Percentiles rank a stretch among this genome's conserved stretches.
These are phyloP conservation scores for Mus minutoides DNA, from an alignment of 2,797 vertebrate species.

Conservation along the genomic window DNA sequence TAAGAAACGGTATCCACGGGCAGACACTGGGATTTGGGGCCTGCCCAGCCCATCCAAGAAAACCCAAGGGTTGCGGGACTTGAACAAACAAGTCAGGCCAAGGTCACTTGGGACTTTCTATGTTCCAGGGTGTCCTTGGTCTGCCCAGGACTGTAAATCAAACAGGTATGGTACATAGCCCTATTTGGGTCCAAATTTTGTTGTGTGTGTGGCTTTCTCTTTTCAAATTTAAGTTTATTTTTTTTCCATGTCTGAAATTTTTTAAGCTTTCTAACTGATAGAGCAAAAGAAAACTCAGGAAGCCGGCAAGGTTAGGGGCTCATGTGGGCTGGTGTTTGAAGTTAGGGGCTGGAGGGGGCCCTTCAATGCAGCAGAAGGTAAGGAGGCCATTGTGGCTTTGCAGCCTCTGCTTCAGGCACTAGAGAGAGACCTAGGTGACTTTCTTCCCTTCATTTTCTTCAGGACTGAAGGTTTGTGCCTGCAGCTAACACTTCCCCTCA, in stretches of 20 bases:
- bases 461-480: neutral
- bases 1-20: rapidly evolving
- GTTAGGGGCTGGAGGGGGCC: rapidly evolving
- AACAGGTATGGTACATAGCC: neutral
- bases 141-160: too few relatives aligned
- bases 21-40: neutral
- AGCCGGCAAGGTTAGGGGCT: neutral
- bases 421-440: too few relatives aligned
- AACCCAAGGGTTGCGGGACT: rapidly evolving
- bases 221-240: neutral
- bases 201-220: neutral
- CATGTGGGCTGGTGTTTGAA: too few relatives aligned
- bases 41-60: too few relatives aligned
- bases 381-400: neutral
- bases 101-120: rapidly evolving
- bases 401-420: neutral
- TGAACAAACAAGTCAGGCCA: neutral
- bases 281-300: neutral
- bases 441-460: neutral
- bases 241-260: neutral
- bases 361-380: neutral
- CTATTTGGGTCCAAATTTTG: neutral
- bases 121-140: neutral
- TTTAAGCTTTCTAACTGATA: neutral
- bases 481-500: rapidly evolving